phyloP scores from a whole-genome alignment of 2,113 vertebrate genomes.

The Lota lota region DNA sequence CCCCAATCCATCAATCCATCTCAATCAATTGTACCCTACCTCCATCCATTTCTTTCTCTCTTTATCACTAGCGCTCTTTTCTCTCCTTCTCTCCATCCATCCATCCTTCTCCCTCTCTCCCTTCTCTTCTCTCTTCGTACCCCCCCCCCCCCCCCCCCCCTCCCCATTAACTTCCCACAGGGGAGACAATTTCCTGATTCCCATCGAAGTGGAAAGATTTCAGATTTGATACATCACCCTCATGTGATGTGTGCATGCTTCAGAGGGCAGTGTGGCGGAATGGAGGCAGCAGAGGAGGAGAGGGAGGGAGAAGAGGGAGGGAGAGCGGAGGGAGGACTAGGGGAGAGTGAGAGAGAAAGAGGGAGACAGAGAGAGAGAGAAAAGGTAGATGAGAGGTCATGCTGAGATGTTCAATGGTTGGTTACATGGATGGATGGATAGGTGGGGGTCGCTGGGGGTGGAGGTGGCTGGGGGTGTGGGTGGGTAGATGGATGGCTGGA shows the following conservation, averaged over 20 bases:
- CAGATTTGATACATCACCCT: slow-evolving; percentile 51
- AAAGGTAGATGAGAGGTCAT: not conserved
- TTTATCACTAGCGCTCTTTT: slow-evolving; percentile 4
- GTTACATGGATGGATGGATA: not conserved
- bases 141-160: slow-evolving; percentile 44
- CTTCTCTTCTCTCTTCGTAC: slow-evolving; percentile 30
- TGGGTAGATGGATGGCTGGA: not conserved
- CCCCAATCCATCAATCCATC: slow-evolving; percentile 66
- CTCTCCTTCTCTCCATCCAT: slow-evolving; percentile 18
- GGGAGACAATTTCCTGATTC: slow-evolving; percentile 67
- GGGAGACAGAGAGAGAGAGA: not conserved
- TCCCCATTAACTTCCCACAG: slow-evolving; percentile 56
- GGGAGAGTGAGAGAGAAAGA: not conserved
- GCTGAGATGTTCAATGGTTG: not conserved
- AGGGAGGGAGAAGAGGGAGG: slow-evolving; percentile 8
- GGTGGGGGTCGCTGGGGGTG: not conserved
- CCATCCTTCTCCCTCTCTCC: slow-evolving; percentile 22
- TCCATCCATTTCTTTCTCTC: slow-evolving; percentile 14
- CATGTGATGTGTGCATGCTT: slow-evolving; percentile 42
- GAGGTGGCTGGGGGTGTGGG: no score
- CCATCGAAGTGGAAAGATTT: slow-evolving; percentile 64
- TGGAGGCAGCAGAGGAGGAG: slow-evolving; percentile 33
- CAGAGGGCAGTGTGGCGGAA: slow-evolving; percentile 38
- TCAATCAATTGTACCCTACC: slow-evolving; percentile 60
- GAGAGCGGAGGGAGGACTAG: slow-evolving; percentile 1